These are phyloP conservation scores for Bovichtus variegatus DNA, from an alignment of 2,797 vertebrate genomes.

Conservation along the genomic window DNA sequence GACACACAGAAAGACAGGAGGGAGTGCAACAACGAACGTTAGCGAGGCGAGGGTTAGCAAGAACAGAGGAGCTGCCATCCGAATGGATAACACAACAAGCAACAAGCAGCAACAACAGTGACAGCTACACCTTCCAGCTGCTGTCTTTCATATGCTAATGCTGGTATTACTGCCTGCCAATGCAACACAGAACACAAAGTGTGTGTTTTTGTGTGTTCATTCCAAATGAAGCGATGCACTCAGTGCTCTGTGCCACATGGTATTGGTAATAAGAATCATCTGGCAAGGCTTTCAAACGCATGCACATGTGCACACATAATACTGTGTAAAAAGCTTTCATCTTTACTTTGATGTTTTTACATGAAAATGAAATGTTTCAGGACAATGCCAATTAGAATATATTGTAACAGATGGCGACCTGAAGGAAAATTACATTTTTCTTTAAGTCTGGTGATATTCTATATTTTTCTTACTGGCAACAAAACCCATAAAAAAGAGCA, in stretches of 20 bases:
- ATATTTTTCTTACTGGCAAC: conserved; percentile 1
- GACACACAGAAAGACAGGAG: conserved; percentile 29
- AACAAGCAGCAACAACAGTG: conserved; percentile 51
- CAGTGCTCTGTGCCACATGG: conserved; percentile 42
- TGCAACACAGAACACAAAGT: conserved; percentile 46
- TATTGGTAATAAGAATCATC: conserved; percentile 45
- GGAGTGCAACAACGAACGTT: conserved; percentile 23
- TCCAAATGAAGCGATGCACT: conserved; percentile 32
- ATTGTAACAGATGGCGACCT: conserved; percentile 13
- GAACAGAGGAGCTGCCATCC: conserved; percentile 63
- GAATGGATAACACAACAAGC: conserved; percentile 65
- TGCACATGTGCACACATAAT: conserved; percentile 43
- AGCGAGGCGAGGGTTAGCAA: conserved; percentile 35
- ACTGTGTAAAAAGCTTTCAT: conserved; percentile 32
- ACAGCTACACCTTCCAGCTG: conserved; percentile 78
- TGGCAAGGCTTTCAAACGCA: conserved; percentile 49
- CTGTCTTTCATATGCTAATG: conserved; percentile 85
- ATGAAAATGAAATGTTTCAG: conserved; percentile 33
- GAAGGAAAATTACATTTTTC: neutral
- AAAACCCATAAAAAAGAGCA: conserved; percentile 6
- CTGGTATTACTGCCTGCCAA: conserved; percentile 72
- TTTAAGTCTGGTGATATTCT: neutral
- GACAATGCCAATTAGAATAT: conserved; percentile 13
- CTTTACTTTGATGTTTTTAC: conserved; percentile 46
- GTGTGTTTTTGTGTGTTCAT: conserved; percentile 41